Percentiles rank a stretch among this genome's conserved stretches.
phyloP scores from a whole-genome alignment of 2,113 vertebrate genomes.

The Callocephalon fimbriatum region DNA sequence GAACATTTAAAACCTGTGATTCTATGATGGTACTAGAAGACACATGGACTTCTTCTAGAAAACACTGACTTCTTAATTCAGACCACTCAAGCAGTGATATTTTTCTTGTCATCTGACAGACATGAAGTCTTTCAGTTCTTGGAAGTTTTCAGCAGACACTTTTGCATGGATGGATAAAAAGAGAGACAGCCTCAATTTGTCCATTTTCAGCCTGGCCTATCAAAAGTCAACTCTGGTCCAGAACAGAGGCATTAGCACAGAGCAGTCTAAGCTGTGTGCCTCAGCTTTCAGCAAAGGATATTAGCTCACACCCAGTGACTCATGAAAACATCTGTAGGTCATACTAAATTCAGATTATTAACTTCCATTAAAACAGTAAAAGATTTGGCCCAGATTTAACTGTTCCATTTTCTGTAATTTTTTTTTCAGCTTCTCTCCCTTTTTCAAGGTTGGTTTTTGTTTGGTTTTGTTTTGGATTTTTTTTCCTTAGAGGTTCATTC shows the following conservation, averaged over 20 bases:
- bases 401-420: fast-evolving
- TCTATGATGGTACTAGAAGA: neutral
- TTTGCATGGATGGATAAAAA: neutral
- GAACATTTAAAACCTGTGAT: neutral
- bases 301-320: neutral
- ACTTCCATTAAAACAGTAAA: neutral
- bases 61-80: neutral
- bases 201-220: neutral
- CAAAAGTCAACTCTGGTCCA: neutral
- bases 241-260: neutral
- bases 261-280: neutral
- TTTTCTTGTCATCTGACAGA: neutral
- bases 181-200: neutral
- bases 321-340: neutral
- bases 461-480: neutral
- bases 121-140: neutral
- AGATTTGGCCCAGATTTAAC: neutral
- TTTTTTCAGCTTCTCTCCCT: neutral
- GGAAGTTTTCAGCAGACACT: neutral
- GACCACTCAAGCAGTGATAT: neutral
- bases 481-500: neutral
- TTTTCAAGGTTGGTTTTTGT: neutral
- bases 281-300: neutral
- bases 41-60: neutral
- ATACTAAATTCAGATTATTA: neutral